These are phyloP conservation scores for Aphelocoma californica DNA, from an alignment of 2,797 vertebrate genomes.

Conservation along the genomic window DNA sequence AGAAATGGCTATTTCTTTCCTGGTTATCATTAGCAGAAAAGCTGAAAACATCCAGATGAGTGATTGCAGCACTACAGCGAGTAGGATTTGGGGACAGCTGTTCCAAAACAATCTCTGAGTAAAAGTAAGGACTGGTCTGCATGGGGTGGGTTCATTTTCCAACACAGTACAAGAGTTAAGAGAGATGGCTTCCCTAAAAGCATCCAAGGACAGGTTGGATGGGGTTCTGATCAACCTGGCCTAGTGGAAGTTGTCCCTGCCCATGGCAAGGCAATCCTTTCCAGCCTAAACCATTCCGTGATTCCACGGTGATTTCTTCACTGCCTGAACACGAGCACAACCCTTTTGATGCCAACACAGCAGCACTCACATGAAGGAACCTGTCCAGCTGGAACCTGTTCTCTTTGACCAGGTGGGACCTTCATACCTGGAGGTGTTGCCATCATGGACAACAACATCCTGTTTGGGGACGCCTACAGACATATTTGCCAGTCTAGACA, in stretches of 20 bases:
- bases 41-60: neutral
- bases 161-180: rapidly evolving
- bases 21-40: neutral
- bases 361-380: neutral
- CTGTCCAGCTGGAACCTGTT: neutral
- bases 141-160: neutral
- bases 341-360: neutral
- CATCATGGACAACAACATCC: neutral
- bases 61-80: neutral
- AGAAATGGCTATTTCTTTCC: neutral
- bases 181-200: neutral
- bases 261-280: neutral
- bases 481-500: neutral
- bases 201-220: neutral
- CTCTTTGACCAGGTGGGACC: neutral
- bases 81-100: neutral
- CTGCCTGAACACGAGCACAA: rapidly evolving
- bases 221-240: neutral
- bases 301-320: rapidly evolving
- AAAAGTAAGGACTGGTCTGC: neutral
- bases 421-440: neutral
- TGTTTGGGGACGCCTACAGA: neutral
- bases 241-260: neutral
- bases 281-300: neutral
- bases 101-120: neutral